A percentile compares a stretch with the other conserved stretches of the same genome.
Conservation (phyloP, 2,888 invertebrate species). For the Enchytraeus crypticus region DNA sequence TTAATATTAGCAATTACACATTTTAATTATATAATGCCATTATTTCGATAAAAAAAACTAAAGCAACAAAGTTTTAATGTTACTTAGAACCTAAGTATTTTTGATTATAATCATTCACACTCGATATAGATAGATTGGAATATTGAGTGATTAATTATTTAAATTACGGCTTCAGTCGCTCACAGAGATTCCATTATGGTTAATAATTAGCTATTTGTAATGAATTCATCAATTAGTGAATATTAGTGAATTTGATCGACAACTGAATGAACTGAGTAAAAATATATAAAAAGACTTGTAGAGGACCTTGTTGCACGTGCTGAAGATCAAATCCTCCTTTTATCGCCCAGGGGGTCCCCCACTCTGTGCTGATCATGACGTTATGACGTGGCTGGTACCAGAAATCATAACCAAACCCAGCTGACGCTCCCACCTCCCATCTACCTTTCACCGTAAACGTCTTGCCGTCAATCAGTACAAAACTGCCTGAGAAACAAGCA, state of each 20-base stretch:
- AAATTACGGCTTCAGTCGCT: too few relatives aligned
- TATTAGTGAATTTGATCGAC: background rate
- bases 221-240: background rate
- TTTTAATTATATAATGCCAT: too few relatives aligned
- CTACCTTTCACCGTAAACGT: conserved; percentile 62
- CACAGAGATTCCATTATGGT: background rate
- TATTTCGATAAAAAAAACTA: too few relatives aligned
- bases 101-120: too few relatives aligned
- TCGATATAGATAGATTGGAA: too few relatives aligned
- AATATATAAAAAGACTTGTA: too few relatives aligned
- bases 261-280: background rate
- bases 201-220: background rate
- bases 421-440: conserved; percentile 44
- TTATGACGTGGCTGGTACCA: conserved; percentile 95
- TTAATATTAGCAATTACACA: too few relatives aligned
- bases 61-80: too few relatives aligned
- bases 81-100: too few relatives aligned
- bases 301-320: conserved; percentile 49
- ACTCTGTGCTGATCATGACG: conserved; percentile 80
- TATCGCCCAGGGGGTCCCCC: conserved; percentile 80
- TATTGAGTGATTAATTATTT: too few relatives aligned
- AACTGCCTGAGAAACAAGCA: conserved; percentile 55
- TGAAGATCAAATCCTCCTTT: conserved; percentile 56
- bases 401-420: conserved; percentile 74
- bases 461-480: conserved; percentile 73